Conservation (phyloP, 1,140 invertebrate species). For the Holotrichia oblita region DNA sequence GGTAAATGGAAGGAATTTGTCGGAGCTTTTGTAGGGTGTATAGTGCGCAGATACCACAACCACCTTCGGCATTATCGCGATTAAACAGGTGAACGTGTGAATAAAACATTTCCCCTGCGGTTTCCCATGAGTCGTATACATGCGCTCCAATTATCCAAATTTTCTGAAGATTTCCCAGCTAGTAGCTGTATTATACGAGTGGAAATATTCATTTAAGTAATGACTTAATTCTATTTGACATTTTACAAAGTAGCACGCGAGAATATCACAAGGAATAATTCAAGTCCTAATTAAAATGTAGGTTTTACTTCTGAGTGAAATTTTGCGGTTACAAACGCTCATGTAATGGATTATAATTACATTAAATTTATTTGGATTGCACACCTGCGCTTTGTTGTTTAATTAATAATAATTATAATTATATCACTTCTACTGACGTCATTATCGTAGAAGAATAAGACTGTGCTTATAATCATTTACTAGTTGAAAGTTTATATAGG, state of each 20-base stretch:
- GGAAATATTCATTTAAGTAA: conserved; percentile 3
- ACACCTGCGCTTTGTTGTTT: not conserved
- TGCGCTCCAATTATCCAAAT: not conserved
- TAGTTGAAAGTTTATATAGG: too few relatives aligned
- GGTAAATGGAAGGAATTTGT: conserved; percentile 22
- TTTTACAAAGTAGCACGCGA: not conserved
- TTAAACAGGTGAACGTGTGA: conserved; percentile 27
- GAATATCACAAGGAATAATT: not conserved
- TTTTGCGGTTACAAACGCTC: not conserved
- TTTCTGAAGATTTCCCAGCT: not conserved
- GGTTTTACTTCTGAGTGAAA: not conserved
- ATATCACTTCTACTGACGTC: too few relatives aligned
- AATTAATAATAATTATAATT: too few relatives aligned
- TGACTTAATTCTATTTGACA: conserved; percentile 13
- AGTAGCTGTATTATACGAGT: not conserved
- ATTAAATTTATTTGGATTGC: not conserved
- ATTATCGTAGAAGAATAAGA: too few relatives aligned
- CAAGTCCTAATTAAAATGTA: not conserved
- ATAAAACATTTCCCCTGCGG: conserved; percentile 23
- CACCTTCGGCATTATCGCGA: conserved; percentile 21
- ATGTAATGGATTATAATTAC: not conserved
- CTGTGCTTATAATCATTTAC: too few relatives aligned
- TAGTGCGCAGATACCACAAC: not conserved
- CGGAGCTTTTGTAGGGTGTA: not conserved
- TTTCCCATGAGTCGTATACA: not conserved